Percentiles rank a stretch among this genome's conserved stretches.
Conservation (phyloP, 2,888 invertebrate species). For the Cacoxenus indagator region DNA sequence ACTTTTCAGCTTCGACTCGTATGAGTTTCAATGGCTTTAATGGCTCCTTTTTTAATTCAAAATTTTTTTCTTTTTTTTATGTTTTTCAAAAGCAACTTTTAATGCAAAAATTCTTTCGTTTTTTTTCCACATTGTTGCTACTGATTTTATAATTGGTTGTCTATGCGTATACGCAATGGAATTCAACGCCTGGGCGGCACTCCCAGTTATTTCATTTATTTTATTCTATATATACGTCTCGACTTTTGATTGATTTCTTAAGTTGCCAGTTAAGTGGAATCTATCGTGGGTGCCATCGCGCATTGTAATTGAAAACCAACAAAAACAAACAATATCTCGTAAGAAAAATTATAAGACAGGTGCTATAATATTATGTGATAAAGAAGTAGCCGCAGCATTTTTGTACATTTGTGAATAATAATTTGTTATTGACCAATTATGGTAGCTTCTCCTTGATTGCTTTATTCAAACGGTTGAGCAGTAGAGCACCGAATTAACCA, state of each 20-base stretch:
- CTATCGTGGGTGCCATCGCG: conserved; percentile 4
- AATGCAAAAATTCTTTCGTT: not conserved
- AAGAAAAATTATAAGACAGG: not conserved
- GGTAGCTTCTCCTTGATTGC: no score
- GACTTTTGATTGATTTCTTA: not conserved
- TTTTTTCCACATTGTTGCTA: not conserved
- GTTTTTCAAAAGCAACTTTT: not conserved
- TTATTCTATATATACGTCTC: no score
- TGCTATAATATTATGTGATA: not conserved
- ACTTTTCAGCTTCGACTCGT: not conserved
- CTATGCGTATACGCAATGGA: conserved; percentile 8
- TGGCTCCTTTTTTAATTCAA: not conserved
- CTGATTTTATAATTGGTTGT: not conserved
- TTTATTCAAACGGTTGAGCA: no score
- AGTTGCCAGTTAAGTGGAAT: not conserved
- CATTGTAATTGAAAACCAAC: no score
- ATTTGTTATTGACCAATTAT: no score
- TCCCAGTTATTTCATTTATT: not conserved
- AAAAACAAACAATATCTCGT: not conserved
- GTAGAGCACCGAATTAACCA: no score
- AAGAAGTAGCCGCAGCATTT: no score
- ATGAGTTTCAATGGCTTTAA: not conserved
- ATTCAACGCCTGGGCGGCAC: conserved; percentile 4
- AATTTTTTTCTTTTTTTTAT: not conserved
- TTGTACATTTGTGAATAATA: no score